Evolutionary conservation across 2,797 vertebrate genomes (phyloP), one percentile per base, ranked within the genome.

Genomic region (Crenuchus spilurus): DNA sequence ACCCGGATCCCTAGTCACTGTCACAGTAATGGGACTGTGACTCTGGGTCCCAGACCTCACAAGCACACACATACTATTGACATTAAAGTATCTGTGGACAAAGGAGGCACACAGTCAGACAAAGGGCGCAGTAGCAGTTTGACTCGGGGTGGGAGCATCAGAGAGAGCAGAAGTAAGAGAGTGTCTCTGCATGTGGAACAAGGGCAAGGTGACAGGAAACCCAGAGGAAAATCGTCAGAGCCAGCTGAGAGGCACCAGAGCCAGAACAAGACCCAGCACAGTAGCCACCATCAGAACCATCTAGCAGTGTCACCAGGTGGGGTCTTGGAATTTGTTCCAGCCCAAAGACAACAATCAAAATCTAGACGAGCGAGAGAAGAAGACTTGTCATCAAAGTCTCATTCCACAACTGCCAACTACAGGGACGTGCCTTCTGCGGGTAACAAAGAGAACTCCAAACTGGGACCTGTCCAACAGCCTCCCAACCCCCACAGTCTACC

Each of bases 41-140:
- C 91, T 20, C 90, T 93, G 0, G 84, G 77, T 63, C 90, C 90
- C 14, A 85, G 87, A 55, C 88, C 89, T 73, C 84, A 91, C 49
- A 92, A 90, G 64, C 93, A 94, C 81, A 93, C 93, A 0, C 93
- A 94, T 79, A 90, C 87, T 70, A 87, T 94, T 79, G 92, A 93
- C 84, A 93, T 94, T 81, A 92, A 88, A 84, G 76, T 94, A 65
- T 88, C 91, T 0, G 72, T 93, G 62, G 92, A 94, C 80, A 91
- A 89, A 77, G 87, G 80, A 70, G 83, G 77, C 37, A 39, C 57
- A 26, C 58, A 79, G 54, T 30, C 35, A 20, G 79, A 84, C n/a
- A 83, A 80, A 48, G 89, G 83, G 60, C 80, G 62, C 63, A 88
- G 90, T 74, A 90, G 85, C 81, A 92, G 90, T 1, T 87, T 92